A percentile compares a stretch with the other conserved stretches of the same genome.
These are phyloP conservation scores for Synchiropus splendidus DNA, from an alignment of 2,113 vertebrate species.

Conservation along the genomic window DNA sequence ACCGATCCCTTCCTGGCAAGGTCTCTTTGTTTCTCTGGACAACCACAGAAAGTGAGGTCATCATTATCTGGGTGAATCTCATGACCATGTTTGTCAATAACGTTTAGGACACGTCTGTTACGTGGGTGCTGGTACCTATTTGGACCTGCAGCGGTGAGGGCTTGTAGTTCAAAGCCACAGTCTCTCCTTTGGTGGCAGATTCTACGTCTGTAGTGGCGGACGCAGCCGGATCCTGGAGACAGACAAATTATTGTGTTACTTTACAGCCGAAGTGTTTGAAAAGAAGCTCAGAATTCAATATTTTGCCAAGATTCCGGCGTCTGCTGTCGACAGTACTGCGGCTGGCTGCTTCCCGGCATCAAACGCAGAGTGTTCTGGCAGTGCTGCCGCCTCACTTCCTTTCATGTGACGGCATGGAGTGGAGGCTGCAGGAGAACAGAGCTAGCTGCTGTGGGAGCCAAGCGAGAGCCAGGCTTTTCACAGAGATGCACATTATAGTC, in stretches of 20 bases:
- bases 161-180: conserved; percentile 92
- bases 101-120: background rate
- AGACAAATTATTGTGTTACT: conserved; percentile 6
- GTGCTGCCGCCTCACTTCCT: conserved; percentile 18
- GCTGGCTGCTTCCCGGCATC: conserved; percentile 24
- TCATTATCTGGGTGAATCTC: conserved; percentile 6
- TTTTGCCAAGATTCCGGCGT: too few species aligned
- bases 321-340: conserved; percentile 4
- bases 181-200: conserved; percentile 79
- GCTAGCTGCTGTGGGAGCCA: conserved; percentile 45
- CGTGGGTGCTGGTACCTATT: conserved; percentile 69
- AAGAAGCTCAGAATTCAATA: background rate
- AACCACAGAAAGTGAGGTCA: conserved; percentile 50
- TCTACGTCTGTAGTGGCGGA: conserved; percentile 79
- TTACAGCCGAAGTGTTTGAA: background rate
- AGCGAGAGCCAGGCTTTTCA: conserved; percentile 35
- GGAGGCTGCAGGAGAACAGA: conserved; percentile 49
- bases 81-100: background rate
- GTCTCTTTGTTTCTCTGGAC: conserved; percentile 92
- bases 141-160: conserved; percentile 92
- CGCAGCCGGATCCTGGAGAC: conserved; percentile 77
- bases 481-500: conserved; percentile 60
- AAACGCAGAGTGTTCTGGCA: conserved; percentile 44
- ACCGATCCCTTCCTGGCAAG: conserved; percentile 89
- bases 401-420: conserved; percentile 33